phyloP scores from a whole-genome alignment of 2,888 invertebrate genomes.

The Bugulina stolonifera region DNA sequence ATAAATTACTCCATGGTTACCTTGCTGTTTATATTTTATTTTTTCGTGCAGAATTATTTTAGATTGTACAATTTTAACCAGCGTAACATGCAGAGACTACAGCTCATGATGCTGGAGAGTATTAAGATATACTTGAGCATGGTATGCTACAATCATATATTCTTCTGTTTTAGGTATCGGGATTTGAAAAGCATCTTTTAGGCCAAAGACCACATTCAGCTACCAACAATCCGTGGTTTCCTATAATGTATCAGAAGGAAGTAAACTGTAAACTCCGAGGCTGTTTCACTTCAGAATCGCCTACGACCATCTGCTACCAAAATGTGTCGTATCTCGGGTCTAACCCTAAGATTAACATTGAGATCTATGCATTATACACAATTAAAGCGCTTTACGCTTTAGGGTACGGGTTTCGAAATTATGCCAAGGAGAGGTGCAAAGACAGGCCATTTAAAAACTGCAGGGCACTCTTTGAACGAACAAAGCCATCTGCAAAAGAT shows the following conservation, averaged over 20 bases:
- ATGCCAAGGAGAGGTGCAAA: not conserved
- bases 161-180: too few species aligned
- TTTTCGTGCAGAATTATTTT: too few species aligned
- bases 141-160: too few species aligned
- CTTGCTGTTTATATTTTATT: too few species aligned
- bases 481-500: not conserved
- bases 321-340: too few species aligned
- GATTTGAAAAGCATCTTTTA: not conserved
- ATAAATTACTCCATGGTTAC: too few species aligned
- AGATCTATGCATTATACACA: not conserved
- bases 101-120: too few species aligned
- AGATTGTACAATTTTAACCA: too few species aligned
- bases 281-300: not conserved
- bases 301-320: not conserved
- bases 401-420: not conserved
- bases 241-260: not conserved
- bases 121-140: too few species aligned
- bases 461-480: not conserved
- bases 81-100: too few species aligned
- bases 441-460: not conserved
- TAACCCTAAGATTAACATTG: not conserved
- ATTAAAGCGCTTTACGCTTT: not conserved
- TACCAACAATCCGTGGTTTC: not conserved
- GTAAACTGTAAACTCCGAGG: not conserved
- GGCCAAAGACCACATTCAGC: not conserved